Conservation (phyloP, 2,888 invertebrate genomes). For the Trissoscelio sp. region DNA sequence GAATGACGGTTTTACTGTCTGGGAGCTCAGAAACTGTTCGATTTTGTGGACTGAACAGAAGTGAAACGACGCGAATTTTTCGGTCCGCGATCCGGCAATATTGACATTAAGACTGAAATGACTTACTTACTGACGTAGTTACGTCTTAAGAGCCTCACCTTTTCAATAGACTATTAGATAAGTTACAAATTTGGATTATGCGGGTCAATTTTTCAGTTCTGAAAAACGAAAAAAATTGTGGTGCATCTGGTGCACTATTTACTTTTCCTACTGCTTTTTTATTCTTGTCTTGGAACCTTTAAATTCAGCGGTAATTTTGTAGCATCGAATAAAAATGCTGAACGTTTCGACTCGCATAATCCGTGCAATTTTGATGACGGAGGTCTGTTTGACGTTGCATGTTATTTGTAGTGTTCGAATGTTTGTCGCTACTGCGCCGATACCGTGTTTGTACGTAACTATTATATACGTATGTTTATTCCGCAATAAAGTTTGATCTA, state of each 20-base stretch:
- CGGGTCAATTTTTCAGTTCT: too few relatives aligned
- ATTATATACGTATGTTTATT: constrained; percentile 38
- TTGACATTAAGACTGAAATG: constrained; percentile 51
- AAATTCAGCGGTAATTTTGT: background rate
- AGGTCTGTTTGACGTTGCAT: constrained; percentile 46
- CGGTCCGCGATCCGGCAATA: constrained; percentile 39
- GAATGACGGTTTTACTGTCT: constrained; percentile 69
- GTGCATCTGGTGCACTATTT: too few relatives aligned
- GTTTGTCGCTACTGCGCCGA: constrained; percentile 37
- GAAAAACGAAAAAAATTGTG: too few relatives aligned
- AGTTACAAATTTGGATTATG: background rate
- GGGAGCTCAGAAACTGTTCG: too few relatives aligned
- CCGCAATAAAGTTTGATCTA: constrained; percentile 60
- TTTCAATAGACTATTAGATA: background rate
- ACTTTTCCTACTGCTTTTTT: too few relatives aligned
- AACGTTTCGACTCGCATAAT: constrained; percentile 43
- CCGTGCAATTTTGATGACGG: constrained; percentile 61
- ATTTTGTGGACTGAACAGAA: too few relatives aligned
- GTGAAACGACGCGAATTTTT: too few relatives aligned
- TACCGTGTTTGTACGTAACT: constrained; percentile 27
- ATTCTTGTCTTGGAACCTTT: constrained; percentile 18
- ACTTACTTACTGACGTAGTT: constrained; percentile 34
- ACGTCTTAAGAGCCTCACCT: constrained; percentile 58
- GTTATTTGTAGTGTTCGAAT: constrained; percentile 37
- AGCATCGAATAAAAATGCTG: background rate